phyloP scores from a whole-genome alignment of 2,797 vertebrate genomes.

The Calcarius lapponicus region DNA sequence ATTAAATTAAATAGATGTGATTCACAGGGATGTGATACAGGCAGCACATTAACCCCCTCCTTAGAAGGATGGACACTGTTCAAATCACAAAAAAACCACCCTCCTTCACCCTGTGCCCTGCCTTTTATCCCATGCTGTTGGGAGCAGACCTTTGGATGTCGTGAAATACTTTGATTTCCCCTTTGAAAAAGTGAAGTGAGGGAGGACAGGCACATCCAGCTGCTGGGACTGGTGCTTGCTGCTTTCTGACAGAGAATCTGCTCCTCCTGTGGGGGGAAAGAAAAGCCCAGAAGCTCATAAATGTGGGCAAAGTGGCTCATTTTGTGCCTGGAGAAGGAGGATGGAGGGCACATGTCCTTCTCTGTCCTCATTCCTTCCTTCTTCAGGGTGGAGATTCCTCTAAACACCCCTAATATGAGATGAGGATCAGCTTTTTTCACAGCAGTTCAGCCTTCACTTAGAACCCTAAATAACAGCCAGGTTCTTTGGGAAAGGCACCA shows the following conservation, averaged over 20 bases:
- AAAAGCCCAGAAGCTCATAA: neutral
- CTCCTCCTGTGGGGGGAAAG: rapidly evolving
- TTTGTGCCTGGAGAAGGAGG: neutral
- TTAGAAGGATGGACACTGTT: neutral
- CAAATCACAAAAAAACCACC: neutral
- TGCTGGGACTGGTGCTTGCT: neutral
- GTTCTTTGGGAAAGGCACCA: rapidly evolving
- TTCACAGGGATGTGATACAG: neutral
- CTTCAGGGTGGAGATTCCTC: neutral
- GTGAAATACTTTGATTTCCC: neutral
- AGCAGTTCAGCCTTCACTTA: neutral
- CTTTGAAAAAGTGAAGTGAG: neutral
- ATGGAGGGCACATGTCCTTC: rapidly evolving
- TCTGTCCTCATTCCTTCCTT: neutral
- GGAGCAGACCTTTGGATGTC: neutral
- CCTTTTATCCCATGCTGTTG: neutral
- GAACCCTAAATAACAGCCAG: neutral
- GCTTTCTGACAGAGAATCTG: neutral
- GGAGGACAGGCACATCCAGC: rapidly evolving
- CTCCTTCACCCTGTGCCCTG: neutral
- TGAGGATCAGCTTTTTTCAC: neutral
- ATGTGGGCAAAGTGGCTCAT: neutral
- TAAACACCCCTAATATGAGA: neutral
- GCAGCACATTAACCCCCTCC: neutral
- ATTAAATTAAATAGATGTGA: neutral